Conservation (phyloP, 2,797 vertebrate species). For the Melopsittacus undulatus region DNA sequence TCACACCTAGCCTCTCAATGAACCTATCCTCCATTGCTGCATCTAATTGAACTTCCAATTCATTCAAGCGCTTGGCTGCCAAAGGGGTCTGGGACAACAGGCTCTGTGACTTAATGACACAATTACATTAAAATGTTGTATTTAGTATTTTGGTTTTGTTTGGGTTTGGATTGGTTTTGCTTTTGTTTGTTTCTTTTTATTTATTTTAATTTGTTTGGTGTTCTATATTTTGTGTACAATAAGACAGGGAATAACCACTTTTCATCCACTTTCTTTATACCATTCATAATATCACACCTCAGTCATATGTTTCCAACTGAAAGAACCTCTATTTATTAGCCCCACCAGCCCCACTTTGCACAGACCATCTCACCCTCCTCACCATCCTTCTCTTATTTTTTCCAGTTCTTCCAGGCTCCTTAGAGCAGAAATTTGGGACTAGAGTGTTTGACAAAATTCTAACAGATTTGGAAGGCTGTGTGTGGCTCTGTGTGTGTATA, state of each 20-base stretch:
- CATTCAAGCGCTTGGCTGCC: fast-evolving
- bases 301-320: background rate
- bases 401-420: constrained; percentile 1
- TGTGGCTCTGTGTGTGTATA: background rate
- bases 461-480: background rate
- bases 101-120: background rate
- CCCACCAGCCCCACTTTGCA: background rate
- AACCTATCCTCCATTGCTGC: background rate
- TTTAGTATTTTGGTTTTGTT: background rate
- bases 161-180: background rate
- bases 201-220: background rate
- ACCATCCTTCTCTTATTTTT: background rate
- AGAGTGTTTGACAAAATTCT: background rate
- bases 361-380: background rate
- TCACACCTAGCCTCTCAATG: background rate
- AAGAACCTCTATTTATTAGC: background rate
- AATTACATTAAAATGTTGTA: background rate
- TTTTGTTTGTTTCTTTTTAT: background rate
- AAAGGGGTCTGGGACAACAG: background rate
- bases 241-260: background rate
- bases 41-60: background rate
- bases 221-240: background rate
- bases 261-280: background rate
- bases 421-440: background rate
- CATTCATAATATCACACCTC: background rate